Conservation (phyloP, 2,888 invertebrate genomes). For the Phalera bucephala region DNA sequence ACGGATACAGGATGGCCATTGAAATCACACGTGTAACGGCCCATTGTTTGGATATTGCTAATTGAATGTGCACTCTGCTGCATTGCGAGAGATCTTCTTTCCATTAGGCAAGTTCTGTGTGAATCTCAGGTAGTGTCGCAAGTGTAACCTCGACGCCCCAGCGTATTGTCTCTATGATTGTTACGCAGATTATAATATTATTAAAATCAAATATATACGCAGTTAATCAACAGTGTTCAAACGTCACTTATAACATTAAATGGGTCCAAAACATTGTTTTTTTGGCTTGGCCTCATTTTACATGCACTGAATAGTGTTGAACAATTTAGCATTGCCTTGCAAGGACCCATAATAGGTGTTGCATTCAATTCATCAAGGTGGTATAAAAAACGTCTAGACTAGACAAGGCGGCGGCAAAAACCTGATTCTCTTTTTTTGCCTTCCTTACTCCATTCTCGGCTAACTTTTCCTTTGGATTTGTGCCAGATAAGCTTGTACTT, state of each 20-base stretch:
- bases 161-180: slow-evolving; percentile 34
- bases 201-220: background rate
- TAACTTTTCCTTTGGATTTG: no score
- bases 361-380: slow-evolving; percentile 2
- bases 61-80: slow-evolving; percentile 15
- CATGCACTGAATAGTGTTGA: no score
- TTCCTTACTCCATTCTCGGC: no score
- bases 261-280: no score
- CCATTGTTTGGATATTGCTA: slow-evolving; percentile 31
- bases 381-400: background rate
- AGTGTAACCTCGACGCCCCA: slow-evolving; percentile 39
- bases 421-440: no score
- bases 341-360: no score
- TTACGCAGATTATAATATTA: slow-evolving; percentile 21
- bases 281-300: no score
- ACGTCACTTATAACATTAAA: no score
- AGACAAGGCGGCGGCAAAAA: background rate
- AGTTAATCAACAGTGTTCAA: no score
- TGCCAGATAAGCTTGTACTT: no score
- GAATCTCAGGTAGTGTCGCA: slow-evolving; percentile 37
- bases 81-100: slow-evolving; percentile 8
- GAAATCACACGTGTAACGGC: slow-evolving; percentile 30
- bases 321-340: no score
- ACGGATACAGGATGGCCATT: slow-evolving; percentile 15
- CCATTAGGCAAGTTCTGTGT: slow-evolving; percentile 10